Evolutionary conservation across 2,797 vertebrate genomes (phyloP), one percentile per base, ranked within the genome.

Genomic region (Nannoperca australis): DNA sequence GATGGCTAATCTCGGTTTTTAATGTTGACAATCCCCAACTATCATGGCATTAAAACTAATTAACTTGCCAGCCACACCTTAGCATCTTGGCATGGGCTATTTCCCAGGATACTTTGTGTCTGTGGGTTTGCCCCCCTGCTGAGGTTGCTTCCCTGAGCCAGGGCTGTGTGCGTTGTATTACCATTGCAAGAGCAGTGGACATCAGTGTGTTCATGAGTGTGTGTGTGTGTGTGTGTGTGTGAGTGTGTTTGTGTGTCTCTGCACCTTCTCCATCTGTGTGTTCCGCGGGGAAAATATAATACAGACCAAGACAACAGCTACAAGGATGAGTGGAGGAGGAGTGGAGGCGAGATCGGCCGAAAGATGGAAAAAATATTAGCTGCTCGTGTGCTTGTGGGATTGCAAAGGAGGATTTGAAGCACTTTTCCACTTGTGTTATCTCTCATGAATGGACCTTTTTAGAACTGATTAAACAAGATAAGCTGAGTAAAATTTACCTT

Each of bases 281-380:
- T 83, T 88, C 85, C 79, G 70, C 42, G 44, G 81, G 87, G 86
- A 86, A 83, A 87, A 89, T 76, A 61, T 55, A 87, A 88, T 81
- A 82, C 78, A 86, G 80, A 89, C 85, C 84, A 90, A 90, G 87
- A 89, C 84, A 91, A 82, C 85, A 89, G 91, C 85, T 82, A 81
- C 76, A 79, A 90, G 85, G 84, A 89, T 79, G 85, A 89, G 85
- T 86, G 91, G 89, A 89, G 91, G 89, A 92, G 88, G 88, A 68
- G 85, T 83, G 87, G 88, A 87, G 90, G 89, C 83, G 87, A 91
- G 74, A 88, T 87, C 69, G 67, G 71, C 82, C 38, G 47, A 90
- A 87, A 91, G 84, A 92, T 88, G 85, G 90, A 88, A 92, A 91
- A 91, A 90, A 85, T 83, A 85, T 90, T 84, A 89, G 76, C 84